Conservation (phyloP, 2,888 invertebrate species). For the Scelioninae gen. 1 region DNA sequence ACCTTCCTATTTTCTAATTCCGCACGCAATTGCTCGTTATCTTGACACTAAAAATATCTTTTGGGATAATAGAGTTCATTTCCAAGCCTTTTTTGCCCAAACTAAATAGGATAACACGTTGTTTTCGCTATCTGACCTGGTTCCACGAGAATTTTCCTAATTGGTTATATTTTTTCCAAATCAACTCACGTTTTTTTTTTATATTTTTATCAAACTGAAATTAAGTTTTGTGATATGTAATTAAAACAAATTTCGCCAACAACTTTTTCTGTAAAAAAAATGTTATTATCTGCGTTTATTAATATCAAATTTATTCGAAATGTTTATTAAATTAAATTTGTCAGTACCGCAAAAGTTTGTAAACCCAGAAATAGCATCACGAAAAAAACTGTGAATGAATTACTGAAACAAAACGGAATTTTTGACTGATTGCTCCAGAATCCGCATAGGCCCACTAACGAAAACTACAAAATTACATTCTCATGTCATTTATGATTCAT, state of each 20-base stretch:
- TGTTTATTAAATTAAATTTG: too few relatives aligned
- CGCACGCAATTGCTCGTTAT: not conserved
- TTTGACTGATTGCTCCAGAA: too few relatives aligned
- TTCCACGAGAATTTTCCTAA: not conserved
- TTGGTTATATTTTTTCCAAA: constrained; percentile 11
- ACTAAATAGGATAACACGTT: not conserved
- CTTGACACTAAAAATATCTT: constrained; percentile 8
- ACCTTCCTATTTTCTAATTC: not conserved
- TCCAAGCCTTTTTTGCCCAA: constrained; percentile 1
- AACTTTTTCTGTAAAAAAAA: too few relatives aligned
- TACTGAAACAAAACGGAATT: too few relatives aligned
- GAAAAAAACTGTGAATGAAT: too few relatives aligned
- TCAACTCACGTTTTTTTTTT: not conserved
- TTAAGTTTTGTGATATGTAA: not conserved
- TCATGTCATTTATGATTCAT: too few relatives aligned
- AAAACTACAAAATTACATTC: too few relatives aligned
- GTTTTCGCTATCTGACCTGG: not conserved
- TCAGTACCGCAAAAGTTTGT: too few relatives aligned
- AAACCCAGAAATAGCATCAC: too few relatives aligned
- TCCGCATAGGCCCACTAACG: too few relatives aligned
- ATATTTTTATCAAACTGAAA: not conserved
- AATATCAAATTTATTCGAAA: too few relatives aligned
- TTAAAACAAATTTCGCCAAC: not conserved
- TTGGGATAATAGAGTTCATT: constrained; percentile 7
- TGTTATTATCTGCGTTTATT: too few relatives aligned